A percentile compares a stretch with the other conserved stretches of the same genome.
Evolutionary conservation across 2,888 invertebrate genomes (phyloP).

Genomic region (Philereme transversata): DNA sequence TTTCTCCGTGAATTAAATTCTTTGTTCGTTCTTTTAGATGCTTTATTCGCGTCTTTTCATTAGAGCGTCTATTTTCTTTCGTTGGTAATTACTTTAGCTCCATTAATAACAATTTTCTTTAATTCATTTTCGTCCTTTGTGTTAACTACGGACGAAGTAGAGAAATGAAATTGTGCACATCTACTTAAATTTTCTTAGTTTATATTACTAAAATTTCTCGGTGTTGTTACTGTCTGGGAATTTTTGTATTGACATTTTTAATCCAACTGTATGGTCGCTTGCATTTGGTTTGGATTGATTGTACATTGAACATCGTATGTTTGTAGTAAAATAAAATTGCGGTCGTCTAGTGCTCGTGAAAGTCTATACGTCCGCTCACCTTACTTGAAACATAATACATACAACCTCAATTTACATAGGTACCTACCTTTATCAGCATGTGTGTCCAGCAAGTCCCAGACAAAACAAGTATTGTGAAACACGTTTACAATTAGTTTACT

Average conservation of each 20-base stretch:
- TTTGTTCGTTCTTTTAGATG: conserved; percentile 1
- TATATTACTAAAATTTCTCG: too few relatives aligned
- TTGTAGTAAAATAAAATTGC: conserved; percentile 11
- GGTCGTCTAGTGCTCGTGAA: conserved; percentile 43
- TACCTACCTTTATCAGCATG: conserved; percentile 10
- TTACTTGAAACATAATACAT: conserved; percentile 14
- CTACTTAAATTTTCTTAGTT: neutral
- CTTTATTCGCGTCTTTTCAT: conserved; percentile 10
- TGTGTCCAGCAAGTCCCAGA: conserved; percentile 9
- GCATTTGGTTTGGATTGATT: too few relatives aligned
- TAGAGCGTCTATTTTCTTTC: conserved; percentile 6
- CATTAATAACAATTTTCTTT: conserved; percentile 7
- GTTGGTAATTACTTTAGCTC: conserved; percentile 10
- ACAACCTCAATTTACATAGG: conserved; percentile 1
- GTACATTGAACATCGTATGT: neutral
- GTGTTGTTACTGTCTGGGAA: too few relatives aligned
- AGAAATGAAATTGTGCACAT: neutral
- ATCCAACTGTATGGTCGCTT: neutral
- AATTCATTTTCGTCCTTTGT: neutral
- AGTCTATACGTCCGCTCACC: conserved; percentile 48
- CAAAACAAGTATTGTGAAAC: conserved; percentile 17
- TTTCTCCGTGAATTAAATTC: conserved; percentile 1
- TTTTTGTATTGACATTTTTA: neutral
- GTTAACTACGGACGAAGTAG: neutral
- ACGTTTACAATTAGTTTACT: conserved; percentile 9